Percentiles rank a stretch among this genome's conserved stretches.
phyloP scores from a whole-genome alignment of 2,888 invertebrate genomes.

The Diarsia dahlii region DNA sequence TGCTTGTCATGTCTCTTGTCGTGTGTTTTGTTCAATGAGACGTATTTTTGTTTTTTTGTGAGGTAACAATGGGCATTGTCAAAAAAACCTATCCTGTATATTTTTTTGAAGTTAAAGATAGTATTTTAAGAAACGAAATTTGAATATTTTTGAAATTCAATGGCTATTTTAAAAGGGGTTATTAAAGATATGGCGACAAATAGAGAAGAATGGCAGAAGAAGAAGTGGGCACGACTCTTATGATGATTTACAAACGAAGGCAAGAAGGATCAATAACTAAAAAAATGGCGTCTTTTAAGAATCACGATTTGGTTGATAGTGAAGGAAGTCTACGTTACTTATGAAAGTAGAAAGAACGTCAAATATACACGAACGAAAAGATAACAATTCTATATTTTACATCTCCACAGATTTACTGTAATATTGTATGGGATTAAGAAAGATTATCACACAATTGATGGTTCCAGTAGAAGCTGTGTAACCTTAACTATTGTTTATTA shows the following conservation, averaged over 20 bases:
- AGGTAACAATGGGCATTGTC: not conserved
- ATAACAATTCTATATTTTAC: constrained; percentile 3
- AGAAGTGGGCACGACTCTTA: not conserved
- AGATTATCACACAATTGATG: constrained; percentile 55
- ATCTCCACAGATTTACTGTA: constrained; percentile 13
- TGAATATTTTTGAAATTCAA: too few species aligned
- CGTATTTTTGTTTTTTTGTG: constrained; percentile 13
- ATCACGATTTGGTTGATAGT: not conserved
- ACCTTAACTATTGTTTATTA: constrained; percentile 56
- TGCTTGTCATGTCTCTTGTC: constrained; percentile 12
- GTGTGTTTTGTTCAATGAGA: constrained; percentile 15
- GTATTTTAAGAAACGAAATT: too few species aligned
- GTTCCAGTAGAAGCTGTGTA: constrained; percentile 7
- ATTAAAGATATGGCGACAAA: too few species aligned
- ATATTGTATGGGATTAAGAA: constrained; percentile 54
- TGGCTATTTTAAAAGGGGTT: too few species aligned
- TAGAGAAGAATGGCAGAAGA: not conserved
- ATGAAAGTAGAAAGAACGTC: not conserved
- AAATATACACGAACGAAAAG: not conserved
- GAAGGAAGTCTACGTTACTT: not conserved
- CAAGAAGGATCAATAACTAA: not conserved
- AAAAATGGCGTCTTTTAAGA: too few species aligned
- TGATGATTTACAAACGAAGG: not conserved
- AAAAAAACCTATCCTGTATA: too few species aligned
- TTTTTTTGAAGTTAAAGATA: too few species aligned